A percentile compares a stretch with the other conserved stretches of the same genome.
These are phyloP conservation scores for Thelaira solivaga DNA, from an alignment of 2,888 invertebrate genomes.

Conservation along the genomic window DNA sequence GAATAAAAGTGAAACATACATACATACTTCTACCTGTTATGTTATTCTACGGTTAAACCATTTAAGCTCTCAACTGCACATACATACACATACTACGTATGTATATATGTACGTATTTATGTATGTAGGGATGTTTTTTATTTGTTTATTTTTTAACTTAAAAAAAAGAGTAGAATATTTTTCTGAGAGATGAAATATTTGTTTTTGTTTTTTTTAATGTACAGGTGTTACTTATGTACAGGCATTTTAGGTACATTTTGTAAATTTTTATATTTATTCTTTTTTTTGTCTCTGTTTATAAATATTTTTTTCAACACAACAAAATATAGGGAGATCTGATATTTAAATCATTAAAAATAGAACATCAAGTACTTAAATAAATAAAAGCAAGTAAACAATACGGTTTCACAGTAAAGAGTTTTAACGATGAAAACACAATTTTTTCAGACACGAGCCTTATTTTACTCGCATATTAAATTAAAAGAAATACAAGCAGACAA, in stretches of 20 bases:
- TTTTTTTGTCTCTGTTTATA: neutral
- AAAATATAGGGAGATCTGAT: conserved; percentile 50
- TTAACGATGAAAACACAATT: neutral
- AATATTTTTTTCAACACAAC: neutral
- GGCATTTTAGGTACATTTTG: conserved; percentile 35
- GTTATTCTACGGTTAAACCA: neutral
- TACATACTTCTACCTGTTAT: neutral
- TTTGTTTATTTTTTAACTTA: conserved; percentile 26
- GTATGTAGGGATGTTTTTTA: neutral
- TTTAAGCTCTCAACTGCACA: neutral
- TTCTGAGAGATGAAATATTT: conserved; percentile 24
- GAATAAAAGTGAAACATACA: neutral
- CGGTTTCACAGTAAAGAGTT: conserved; percentile 1
- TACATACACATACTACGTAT: too few species aligned
- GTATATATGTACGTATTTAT: neutral
- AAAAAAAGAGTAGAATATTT: conserved; percentile 34
- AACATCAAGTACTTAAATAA: conserved; percentile 31
- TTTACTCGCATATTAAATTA: neutral
- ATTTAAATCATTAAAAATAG: conserved; percentile 53
- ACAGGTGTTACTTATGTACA: conserved; percentile 57
- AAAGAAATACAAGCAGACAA: too few species aligned
- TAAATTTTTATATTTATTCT: conserved; percentile 4
- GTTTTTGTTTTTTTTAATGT: conserved; percentile 32
- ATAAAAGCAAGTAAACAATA: neutral
- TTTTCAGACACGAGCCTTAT: neutral